Evolutionary conservation across 2,797 vertebrate species (phyloP), one percentile per base, ranked within the genome.

Genomic region (Pseudochromis fuscus): DNA sequence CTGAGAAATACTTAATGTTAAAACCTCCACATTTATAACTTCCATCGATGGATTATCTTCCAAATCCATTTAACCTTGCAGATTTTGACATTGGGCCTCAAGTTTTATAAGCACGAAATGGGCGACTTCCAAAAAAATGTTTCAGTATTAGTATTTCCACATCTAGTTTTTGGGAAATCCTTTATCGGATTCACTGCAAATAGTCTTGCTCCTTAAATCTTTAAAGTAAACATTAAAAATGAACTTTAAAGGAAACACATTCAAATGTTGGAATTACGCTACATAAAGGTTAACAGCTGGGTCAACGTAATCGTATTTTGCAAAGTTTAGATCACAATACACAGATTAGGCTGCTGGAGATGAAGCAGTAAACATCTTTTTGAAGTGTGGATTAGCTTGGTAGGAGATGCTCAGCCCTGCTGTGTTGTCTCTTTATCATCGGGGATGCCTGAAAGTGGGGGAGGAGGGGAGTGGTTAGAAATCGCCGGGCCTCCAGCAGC

Each of bases 351-450:
- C 31, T 19, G 48, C 64, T 48, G n/a, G 21, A 46, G 68, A 51
- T 61, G 45, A 53, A 53, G 63, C 11, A 50, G 67, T 53, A 53
- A 61, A 67, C 55, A 61, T 68, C 30, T 81, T 33, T 66, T 38
- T 50, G 66, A 68, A 55, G 66, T 51, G 53, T 18, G 44, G 60
- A 70, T 80, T 65, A 72, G 49, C 28, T 56, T 53, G 31, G 48
- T 37, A 50, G 49, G 53, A 69, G 49, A 69, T 48, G 53, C 51
- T 67, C 50, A 57, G 50, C 57, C 72, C 62, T 45, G 62, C 38
- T 38, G 72, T 44, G 35, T 15, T 42, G 25, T 56, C 63, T 42
- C 40, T 75, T 66, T 25, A 65, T 67, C 35, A n/a, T 13, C 62
- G 28, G 64, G 19, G 56, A 72, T 53, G 64, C 70, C 44, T 0